These are phyloP conservation scores for Ypsolopha sequella DNA, from an alignment of 2,888 invertebrate genomes.

Conservation along the genomic window DNA sequence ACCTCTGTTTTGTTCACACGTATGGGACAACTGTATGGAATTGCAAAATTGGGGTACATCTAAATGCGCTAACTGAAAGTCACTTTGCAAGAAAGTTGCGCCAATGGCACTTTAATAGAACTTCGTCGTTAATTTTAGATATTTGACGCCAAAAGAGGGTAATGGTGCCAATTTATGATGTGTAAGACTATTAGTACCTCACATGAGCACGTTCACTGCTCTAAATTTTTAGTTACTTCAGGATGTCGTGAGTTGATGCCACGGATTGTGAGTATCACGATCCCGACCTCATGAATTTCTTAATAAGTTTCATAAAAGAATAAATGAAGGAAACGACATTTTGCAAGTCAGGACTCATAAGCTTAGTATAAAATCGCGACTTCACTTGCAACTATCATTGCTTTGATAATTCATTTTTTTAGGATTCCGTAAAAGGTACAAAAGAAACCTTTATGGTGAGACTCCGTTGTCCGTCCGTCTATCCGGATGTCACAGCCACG, in stretches of 20 bases:
- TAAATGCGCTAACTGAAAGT: constrained; percentile 10
- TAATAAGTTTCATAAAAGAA: not conserved
- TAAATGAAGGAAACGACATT: not conserved
- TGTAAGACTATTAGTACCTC: constrained; percentile 19
- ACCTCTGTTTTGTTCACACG: not conserved
- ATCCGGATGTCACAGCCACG: too few relatives aligned
- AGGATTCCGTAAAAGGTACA: too few relatives aligned
- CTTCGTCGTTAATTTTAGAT: constrained; percentile 30
- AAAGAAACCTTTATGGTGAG: too few relatives aligned
- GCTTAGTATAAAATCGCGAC: too few relatives aligned
- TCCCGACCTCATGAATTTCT: constrained; percentile 22
- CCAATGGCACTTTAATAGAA: constrained; percentile 31
- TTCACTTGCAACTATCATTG: too few relatives aligned
- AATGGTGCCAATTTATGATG: constrained; percentile 43
- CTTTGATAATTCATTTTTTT: too few relatives aligned
- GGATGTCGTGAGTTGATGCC: constrained; percentile 49
- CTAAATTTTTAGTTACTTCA: constrained; percentile 40
- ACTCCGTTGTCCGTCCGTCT: too few relatives aligned
- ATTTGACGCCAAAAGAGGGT: constrained; percentile 32
- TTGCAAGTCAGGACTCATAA: not conserved
- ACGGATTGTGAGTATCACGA: constrained; percentile 39
- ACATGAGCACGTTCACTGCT: constrained; percentile 29
- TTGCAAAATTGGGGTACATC: constrained; percentile 8
- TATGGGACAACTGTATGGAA: constrained; percentile 7
- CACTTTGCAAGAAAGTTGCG: constrained; percentile 14